Evolutionary conservation across 2,888 invertebrate genomes (phyloP).

Genomic region (Hypomecis punctinalis): DNA sequence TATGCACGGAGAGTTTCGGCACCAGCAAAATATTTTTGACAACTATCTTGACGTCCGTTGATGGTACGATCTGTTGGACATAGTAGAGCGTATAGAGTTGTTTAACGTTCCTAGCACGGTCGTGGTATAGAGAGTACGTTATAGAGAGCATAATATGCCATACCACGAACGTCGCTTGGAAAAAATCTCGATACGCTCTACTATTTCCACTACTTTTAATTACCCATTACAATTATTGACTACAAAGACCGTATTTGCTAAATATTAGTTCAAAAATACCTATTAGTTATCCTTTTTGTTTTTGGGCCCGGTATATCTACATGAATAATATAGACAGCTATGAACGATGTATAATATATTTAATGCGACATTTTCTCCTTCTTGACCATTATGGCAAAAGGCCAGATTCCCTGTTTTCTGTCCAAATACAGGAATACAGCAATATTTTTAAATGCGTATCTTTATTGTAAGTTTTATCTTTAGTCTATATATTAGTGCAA

Average conservation of each 20-base stretch:
- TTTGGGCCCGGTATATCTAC: conserved; percentile 28
- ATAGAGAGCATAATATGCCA: too few species aligned
- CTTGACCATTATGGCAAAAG: conserved; percentile 38
- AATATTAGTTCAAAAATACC: conserved; percentile 3
- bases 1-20: too few species aligned
- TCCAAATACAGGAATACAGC: conserved; percentile 1
- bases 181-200: too few species aligned
- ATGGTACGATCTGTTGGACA: too few species aligned
- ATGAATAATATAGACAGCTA: conserved; percentile 22
- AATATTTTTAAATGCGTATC: neutral
- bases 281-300: conserved; percentile 8
- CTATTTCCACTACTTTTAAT: too few species aligned
- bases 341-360: conserved; percentile 27
- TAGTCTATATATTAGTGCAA: too few species aligned
- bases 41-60: too few species aligned
- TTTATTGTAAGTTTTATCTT: neutral
- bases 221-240: neutral
- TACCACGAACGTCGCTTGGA: too few species aligned
- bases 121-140: too few species aligned
- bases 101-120: too few species aligned
- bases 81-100: too few species aligned
- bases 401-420: conserved; percentile 25
- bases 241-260: neutral
- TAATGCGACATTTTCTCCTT: conserved; percentile 33
- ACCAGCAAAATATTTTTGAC: too few species aligned